phyloP scores from a whole-genome alignment of 2,888 invertebrate genomes.

The Helobdella robusta region DNA sequence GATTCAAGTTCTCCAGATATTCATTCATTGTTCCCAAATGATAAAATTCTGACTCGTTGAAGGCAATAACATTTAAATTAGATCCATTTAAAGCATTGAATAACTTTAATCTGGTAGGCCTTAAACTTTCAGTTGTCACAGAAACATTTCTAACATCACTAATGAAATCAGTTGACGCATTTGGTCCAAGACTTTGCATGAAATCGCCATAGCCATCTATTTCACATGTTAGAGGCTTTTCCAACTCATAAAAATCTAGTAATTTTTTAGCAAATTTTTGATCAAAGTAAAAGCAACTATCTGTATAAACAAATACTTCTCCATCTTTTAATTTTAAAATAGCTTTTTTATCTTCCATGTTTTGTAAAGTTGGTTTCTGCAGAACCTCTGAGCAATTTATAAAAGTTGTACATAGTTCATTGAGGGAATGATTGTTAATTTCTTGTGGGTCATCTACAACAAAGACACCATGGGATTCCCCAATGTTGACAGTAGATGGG shows the following conservation, averaged over 20 bases:
- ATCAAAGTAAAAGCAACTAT: constrained; percentile 51
- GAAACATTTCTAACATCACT: constrained; percentile 42
- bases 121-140: constrained; percentile 38
- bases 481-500: constrained; percentile 48
- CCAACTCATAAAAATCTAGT: constrained; percentile 40
- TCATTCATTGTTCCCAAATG: constrained; percentile 52
- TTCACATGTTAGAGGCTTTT: constrained; percentile 47
- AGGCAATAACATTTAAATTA: constrained; percentile 43
- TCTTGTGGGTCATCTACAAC: constrained; percentile 40
- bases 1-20: constrained; percentile 42
- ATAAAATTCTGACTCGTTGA: constrained; percentile 49
- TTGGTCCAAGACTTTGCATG: constrained; percentile 48
- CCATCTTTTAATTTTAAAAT: constrained; percentile 35
- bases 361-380: constrained; percentile 49
- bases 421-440: neutral
- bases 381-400: constrained; percentile 44
- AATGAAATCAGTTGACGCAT: constrained; percentile 42
- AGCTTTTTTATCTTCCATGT: constrained; percentile 47
- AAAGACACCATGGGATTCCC: constrained; percentile 51
- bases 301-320: constrained; percentile 47
- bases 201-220: constrained; percentile 53
- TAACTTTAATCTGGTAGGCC: constrained; percentile 40
- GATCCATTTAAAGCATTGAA: constrained; percentile 42
- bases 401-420: constrained; percentile 23
- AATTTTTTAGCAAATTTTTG: constrained; percentile 44